Percentiles rank a stretch among this genome's conserved stretches.
These are phyloP conservation scores for Yponomeuta sedellus DNA, from an alignment of 2,888 invertebrate species.

Conservation along the genomic window DNA sequence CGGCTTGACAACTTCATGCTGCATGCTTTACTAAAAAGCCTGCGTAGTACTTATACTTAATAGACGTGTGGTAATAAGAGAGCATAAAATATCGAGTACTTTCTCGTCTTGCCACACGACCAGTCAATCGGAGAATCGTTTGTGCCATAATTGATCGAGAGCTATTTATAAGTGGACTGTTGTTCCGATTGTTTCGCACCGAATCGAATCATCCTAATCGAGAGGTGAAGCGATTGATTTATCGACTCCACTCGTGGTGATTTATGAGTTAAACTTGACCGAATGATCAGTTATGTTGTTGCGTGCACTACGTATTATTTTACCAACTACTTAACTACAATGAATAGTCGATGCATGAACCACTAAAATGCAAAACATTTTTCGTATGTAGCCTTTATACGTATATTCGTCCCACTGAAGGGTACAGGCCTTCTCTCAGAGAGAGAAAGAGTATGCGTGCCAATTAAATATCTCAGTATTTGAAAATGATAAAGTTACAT, in stretches of 20 bases:
- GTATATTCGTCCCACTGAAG: too few relatives aligned
- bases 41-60: too few relatives aligned
- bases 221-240: constrained; percentile 61
- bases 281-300: constrained; percentile 36
- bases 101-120: background rate
- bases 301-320: constrained; percentile 17
- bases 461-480: too few relatives aligned
- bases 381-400: too few relatives aligned
- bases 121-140: constrained; percentile 2
- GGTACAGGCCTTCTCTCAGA: too few relatives aligned
- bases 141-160: constrained; percentile 35
- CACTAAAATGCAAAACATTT: too few relatives aligned
- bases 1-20: too few relatives aligned
- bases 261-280: constrained; percentile 55
- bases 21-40: too few relatives aligned
- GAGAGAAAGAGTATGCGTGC: too few relatives aligned
- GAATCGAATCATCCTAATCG: constrained; percentile 48
- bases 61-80: too few relatives aligned
- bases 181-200: constrained; percentile 30
- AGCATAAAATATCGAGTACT: background rate
- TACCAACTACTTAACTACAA: background rate
- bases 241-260: constrained; percentile 52
- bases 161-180: constrained; percentile 44
- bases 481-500: too few relatives aligned
- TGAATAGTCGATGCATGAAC: background rate